Evolutionary conservation across 1,140 invertebrate genomes (phyloP).

Genomic region (Habropoda laboriosa): DNA sequence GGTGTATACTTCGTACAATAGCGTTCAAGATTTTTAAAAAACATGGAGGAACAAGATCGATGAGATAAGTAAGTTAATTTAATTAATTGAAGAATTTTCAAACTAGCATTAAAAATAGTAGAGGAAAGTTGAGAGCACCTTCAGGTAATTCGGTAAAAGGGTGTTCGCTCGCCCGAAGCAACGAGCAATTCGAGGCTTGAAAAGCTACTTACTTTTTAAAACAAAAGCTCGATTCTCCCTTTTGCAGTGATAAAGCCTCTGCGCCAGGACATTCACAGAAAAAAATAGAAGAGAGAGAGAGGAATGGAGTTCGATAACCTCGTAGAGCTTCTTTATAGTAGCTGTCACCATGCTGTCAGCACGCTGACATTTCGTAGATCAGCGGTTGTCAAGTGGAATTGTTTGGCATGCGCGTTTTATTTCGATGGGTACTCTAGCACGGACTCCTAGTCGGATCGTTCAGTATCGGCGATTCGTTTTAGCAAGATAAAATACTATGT

Average conservation of each 20-base stretch:
- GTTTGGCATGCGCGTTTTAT: slow-evolving; percentile 42
- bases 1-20: no score
- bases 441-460: not conserved
- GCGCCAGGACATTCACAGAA: not conserved
- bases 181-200: not conserved
- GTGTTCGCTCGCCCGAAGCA: not conserved
- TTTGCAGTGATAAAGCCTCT: not conserved
- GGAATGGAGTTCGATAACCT: slow-evolving; percentile 23
- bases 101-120: not conserved
- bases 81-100: no score
- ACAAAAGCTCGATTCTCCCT: not conserved
- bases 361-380: slow-evolving; percentile 17
- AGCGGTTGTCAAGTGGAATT: slow-evolving; percentile 33
- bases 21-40: no score
- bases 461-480: no score
- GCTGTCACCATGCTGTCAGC: slow-evolving; percentile 6
- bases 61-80: no score
- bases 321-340: not conserved
- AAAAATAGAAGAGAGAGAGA: no score
- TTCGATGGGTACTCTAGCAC: not conserved
- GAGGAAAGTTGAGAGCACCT: no score
- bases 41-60: no score
- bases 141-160: not conserved
- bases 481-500: no score
- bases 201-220: slow-evolving; percentile 18